phyloP scores from a whole-genome alignment of 2,113 vertebrate species.

The Callionymus lyra region DNA sequence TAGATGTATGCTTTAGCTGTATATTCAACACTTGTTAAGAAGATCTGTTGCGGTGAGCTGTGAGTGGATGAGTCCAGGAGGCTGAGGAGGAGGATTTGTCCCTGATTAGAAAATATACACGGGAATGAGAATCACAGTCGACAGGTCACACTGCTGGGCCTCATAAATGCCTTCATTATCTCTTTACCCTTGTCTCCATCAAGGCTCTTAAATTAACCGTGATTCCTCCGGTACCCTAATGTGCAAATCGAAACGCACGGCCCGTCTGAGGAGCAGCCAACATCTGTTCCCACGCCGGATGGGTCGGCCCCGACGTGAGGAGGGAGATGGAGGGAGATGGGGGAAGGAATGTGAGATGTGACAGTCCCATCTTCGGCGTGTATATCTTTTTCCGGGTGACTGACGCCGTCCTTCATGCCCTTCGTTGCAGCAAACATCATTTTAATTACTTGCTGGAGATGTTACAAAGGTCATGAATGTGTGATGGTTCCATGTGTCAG shows the following conservation, averaged over 20 bases:
- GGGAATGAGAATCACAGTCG: not conserved
- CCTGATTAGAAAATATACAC: conserved; percentile 1
- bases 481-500: not conserved
- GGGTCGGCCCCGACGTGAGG: not conserved
- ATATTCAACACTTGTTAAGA: too few species aligned
- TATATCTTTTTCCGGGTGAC: not conserved
- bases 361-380: not conserved
- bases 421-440: not conserved
- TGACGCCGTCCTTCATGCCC: not conserved
- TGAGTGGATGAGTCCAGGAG: too few species aligned
- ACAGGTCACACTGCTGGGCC: not conserved
- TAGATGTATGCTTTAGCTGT: too few species aligned
- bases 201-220: conserved; percentile 14
- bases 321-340: not conserved
- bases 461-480: not conserved
- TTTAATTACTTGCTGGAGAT: not conserved
- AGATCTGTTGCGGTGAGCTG: too few species aligned
- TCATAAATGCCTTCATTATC: conserved; percentile 7
- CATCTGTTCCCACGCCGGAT: not conserved
- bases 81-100: not conserved
- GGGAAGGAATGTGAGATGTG: not conserved
- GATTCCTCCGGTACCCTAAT: conserved; percentile 1
- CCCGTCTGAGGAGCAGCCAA: not conserved
- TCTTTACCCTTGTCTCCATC: conserved; percentile 9
- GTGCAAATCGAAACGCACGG: conserved; percentile 4